These are phyloP conservation scores for Elanoides forficatus DNA, from an alignment of 2,113 vertebrate genomes.

Conservation along the genomic window DNA sequence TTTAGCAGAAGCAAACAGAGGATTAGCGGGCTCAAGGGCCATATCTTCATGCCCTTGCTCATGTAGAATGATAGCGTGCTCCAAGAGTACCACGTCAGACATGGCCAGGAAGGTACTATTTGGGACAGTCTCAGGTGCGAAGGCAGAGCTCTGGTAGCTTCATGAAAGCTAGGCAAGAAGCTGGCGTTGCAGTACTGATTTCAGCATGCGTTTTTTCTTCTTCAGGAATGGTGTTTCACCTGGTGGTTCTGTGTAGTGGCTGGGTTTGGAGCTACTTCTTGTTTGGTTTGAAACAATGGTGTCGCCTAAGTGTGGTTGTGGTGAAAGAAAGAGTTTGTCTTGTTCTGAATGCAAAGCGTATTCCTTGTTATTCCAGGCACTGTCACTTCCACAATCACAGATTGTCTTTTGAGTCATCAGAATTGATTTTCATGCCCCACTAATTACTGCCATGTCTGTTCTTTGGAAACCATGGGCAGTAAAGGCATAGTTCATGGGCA, in stretches of 20 bases:
- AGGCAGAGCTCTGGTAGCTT: neutral
- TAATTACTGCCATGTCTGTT: neutral
- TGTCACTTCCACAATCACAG: neutral
- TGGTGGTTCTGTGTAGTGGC: neutral
- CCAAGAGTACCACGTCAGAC: neutral
- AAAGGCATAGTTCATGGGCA: neutral
- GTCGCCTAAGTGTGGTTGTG: rapidly evolving
- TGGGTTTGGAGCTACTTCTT: neutral
- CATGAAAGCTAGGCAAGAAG: neutral
- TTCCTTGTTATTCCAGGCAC: neutral
- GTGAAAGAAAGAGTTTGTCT: neutral
- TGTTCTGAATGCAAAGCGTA: neutral
- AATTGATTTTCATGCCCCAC: conserved; percentile 4
- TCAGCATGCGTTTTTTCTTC: neutral
- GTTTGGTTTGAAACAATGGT: rapidly evolving
- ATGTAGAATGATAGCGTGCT: neutral
- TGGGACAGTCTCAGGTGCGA: neutral
- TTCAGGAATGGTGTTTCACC: neutral
- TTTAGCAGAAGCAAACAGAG: neutral
- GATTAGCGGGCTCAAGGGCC: neutral
- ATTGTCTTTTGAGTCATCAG: conserved; percentile 3
- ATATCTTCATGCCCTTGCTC: neutral
- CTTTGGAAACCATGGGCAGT: neutral
- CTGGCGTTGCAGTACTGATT: neutral
- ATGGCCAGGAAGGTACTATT: rapidly evolving